These are phyloP conservation scores for Paraescarpia echinospica DNA, from an alignment of 1,140 invertebrate species.

Conservation along the genomic window DNA sequence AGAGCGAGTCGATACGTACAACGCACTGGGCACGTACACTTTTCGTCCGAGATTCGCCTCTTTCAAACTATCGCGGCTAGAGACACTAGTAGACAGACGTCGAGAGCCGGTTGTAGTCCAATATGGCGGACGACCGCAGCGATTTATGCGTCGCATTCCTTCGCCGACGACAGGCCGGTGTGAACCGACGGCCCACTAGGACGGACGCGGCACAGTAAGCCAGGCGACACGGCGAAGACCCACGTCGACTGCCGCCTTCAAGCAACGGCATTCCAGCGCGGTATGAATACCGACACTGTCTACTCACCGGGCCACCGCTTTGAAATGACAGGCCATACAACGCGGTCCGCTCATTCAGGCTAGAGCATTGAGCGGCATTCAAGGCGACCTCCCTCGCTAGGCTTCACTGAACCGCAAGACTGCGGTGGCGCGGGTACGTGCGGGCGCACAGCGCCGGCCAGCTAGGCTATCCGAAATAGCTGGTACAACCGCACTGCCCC, in stretches of 20 bases:
- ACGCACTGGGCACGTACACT: not conserved
- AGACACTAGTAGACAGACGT: not conserved
- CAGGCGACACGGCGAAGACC: not conserved
- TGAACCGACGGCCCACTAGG: not conserved
- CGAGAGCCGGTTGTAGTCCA: not conserved
- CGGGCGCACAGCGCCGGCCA: not conserved
- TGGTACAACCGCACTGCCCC: not conserved
- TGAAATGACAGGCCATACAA: not conserved
- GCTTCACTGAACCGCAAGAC: slow-evolving; percentile 3
- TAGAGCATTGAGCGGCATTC: not conserved
- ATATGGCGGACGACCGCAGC: not conserved
- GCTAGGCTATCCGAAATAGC: not conserved
- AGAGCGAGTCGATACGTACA: not conserved
- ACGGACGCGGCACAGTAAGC: not conserved
- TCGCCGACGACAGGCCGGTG: not conserved
- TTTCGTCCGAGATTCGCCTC: not conserved
- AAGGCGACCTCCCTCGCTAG: not conserved
- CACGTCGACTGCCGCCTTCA: not conserved
- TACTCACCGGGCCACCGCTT: not conserved
- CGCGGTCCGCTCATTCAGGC: not conserved
- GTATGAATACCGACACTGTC: not conserved
- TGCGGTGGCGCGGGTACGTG: not conserved
- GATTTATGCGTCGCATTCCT: not conserved
- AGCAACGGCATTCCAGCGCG: not conserved
- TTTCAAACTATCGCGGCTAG: not conserved